Base-by-base conservation (phyloP, 2,113 vertebrate genomes). In the Ariopsis seemanni region DNA sequence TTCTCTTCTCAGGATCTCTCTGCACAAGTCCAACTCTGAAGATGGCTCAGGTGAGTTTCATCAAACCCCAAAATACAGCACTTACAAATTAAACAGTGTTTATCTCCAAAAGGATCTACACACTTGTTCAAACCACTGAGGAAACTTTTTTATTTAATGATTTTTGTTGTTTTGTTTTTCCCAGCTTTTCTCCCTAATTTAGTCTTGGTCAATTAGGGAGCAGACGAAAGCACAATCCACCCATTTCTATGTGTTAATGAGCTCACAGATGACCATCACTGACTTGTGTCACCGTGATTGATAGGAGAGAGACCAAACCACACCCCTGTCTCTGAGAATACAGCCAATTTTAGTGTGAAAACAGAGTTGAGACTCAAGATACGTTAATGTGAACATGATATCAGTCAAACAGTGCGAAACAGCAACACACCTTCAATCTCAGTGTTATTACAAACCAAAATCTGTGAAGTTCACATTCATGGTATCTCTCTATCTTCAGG, bases 1-100 rank as follows among this genome's bases (percentile, higher is more conserved):
- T 42, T 77, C 5, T 79, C 2, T 85, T 89, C 89, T 80, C 91
- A 99, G 98, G 92, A 93, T 96, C 82, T 93, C 97, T 52, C 95
- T 99, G 92, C 97, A 97, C 94, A 99, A 99, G 94, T 99, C 97
- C 87, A 97, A 95, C 93, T 99, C 97, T 0, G 98, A 99, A 94
- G 98, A 99, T 91, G 94, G 97, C 88, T 96, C 96, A 91, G 96
- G 97, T 95, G 97, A 34, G 77, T 65, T 34, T 12, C 52, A 34
- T 65, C 9, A 30, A 69, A 69, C 8, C 14, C 12, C 55, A 8
- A 55, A 27, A 15, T 27, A 8, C 75, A 50, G 8, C 20, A 48
- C 5, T 34, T 72, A 1, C 1, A 74, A 8, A 48, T 48, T 10
- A 50, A 22, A 50, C 18, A 75, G 1, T 22, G 18, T 25, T 48